Base-by-base conservation (phyloP, 2,888 invertebrate species). In the Nymphalis c-album region DNA sequence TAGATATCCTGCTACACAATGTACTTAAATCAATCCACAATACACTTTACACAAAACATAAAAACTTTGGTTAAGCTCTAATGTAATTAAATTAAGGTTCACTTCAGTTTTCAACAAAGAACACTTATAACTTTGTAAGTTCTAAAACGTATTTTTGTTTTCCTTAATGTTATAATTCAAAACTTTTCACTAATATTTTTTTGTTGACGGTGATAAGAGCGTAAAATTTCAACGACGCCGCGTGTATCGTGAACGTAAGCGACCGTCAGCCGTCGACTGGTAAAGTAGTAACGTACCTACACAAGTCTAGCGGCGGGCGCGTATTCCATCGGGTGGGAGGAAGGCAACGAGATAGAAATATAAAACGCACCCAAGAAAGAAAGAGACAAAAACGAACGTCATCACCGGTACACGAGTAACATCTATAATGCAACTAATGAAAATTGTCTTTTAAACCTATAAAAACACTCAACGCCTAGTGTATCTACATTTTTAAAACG, bases 191-290 rank as follows among this genome's bases (percentile, higher is more conserved):
- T 71, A 68, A 71, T 71, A 63, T 74, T 74, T 73, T 71, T 72
- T 78, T 84, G 77, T 79, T 74, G 74, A 79, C 75, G 75, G 74
- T 79, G 79, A 78, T 76, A 73, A 68, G 78, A 77, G 66, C 70
- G 70, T 69, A 66, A 40, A 76, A 77, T 74, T 78, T 74, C 62
- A 76, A 73, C 76, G 76, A 82, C 78, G 80, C 79, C 68, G 67
- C 73, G 64, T 70, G 59, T 71, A 71, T 79, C 76, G 76, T 81
- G 78, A 83, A 83, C 85, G 81, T 86, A 82, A 85, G 80, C 90
- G 85, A 85, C 85, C 81, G 87, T 84, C 82, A 85, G 85, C 83
- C 82, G 85, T 79, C 85, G 86, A 89, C 89, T 91, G 87, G 83
- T 83, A 80, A 76, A 84, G 80, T 85, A 82, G 82, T 85, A 85